Conservation (phyloP, 2,113 vertebrate species). For the Sinosuthora webbiana region DNA sequence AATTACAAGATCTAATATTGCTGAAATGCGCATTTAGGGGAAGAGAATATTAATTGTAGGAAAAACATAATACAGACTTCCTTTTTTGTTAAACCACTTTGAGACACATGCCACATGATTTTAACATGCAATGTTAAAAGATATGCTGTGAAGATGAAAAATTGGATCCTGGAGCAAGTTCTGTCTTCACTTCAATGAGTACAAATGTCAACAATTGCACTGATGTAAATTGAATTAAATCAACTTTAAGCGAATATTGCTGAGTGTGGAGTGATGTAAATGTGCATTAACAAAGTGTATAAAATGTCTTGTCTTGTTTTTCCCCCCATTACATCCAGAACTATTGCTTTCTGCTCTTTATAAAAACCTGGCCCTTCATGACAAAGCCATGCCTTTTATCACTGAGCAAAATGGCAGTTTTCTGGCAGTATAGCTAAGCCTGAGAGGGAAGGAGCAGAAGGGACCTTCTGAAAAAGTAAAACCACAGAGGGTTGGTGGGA, state of each 20-base stretch:
- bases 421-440: neutral
- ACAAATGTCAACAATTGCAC: neutral
- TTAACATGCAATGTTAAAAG: neutral
- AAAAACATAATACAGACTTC: neutral
- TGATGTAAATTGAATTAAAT: neutral
- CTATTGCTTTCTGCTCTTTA: neutral
- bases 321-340: neutral
- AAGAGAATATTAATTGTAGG: neutral
- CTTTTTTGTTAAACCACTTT: neutral
- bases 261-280: neutral
- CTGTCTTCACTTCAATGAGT: neutral
- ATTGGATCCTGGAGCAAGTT: neutral
- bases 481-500: neutral
- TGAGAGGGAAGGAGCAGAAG: neutral
- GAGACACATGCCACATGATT: neutral
- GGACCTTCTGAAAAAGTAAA: neutral
- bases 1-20: neutral
- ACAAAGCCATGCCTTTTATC: neutral
- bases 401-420: neutral
- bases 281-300: neutral
- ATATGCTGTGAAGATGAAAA: neutral
- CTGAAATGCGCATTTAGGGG: neutral
- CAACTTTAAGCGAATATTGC: neutral
- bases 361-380: fast-evolving
- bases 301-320: neutral